Conservation (phyloP, 2,888 invertebrate genomes). For the Eupithecia vulgata region DNA sequence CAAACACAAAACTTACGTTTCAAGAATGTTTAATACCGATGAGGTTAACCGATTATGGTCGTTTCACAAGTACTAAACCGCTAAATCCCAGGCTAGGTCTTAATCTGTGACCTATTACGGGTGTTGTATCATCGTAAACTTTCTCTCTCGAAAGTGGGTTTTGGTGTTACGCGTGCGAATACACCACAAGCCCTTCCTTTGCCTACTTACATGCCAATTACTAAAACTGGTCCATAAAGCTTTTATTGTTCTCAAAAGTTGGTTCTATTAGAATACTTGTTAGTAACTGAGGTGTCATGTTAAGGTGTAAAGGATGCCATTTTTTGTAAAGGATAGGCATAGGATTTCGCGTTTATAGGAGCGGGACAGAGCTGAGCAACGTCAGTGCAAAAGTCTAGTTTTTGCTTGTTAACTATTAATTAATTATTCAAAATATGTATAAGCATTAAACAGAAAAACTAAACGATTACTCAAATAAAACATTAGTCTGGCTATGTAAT, state of each 20-base stretch:
- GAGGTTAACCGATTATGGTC: slow-evolving; percentile 28
- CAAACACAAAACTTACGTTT: neutral
- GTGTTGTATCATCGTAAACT: slow-evolving; percentile 48
- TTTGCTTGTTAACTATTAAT: too few relatives aligned
- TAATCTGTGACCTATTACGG: slow-evolving; percentile 50
- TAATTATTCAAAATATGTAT: too few relatives aligned
- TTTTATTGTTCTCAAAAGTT: slow-evolving; percentile 17
- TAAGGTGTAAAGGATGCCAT: too few relatives aligned
- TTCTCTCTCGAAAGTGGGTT: slow-evolving; percentile 48
- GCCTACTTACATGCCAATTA: slow-evolving; percentile 27
- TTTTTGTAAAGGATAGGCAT: too few relatives aligned
- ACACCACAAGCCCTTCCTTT: slow-evolving; percentile 38
- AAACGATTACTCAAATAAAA: too few relatives aligned
- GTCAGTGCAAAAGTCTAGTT: too few relatives aligned
- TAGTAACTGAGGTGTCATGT: neutral
- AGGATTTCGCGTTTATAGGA: too few relatives aligned
- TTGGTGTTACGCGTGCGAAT: slow-evolving; percentile 43
- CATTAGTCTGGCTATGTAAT: too few relatives aligned
- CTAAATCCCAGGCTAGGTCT: slow-evolving; percentile 39
- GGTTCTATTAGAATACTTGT: slow-evolving; percentile 6
- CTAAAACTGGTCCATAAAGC: slow-evolving; percentile 25
- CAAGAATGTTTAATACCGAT: slow-evolving; percentile 22
- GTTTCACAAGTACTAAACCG: slow-evolving; percentile 35
- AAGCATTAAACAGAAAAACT: too few relatives aligned
- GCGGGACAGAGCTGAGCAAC: too few relatives aligned